Percentiles rank a stretch among this genome's conserved stretches.
These are phyloP conservation scores for Bothrops alternatus DNA, from an alignment of 2,797 vertebrate genomes.

Conservation along the genomic window DNA sequence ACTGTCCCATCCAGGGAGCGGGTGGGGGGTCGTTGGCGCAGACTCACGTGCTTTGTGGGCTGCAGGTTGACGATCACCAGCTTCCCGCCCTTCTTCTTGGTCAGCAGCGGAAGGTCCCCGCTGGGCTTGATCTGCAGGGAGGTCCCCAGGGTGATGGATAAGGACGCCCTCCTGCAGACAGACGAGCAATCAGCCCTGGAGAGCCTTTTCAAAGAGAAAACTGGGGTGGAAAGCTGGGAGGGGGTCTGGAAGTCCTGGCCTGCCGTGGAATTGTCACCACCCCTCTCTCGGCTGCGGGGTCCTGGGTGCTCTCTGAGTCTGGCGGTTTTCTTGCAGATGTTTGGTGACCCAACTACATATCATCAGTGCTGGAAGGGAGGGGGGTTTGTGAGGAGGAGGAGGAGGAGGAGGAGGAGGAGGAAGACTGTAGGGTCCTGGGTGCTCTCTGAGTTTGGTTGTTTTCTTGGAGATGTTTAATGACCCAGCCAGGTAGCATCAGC, in stretches of 20 bases:
- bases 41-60: conserved; percentile 91
- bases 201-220: too few species aligned
- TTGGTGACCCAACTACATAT: background rate
- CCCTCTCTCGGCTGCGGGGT: too few species aligned
- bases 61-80: conserved; percentile 93
- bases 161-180: conserved; percentile 81
- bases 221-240: background rate
- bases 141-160: conserved; percentile 90
- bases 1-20: accelerated
- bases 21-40: accelerated
- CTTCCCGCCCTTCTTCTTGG: conserved; percentile 91
- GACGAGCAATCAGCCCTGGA: background rate
- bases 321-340: background rate
- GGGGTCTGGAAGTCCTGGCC: background rate
- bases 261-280: too few species aligned
- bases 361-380: background rate
- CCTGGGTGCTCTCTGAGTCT: too few species aligned
- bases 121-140: conserved; percentile 97
- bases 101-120: conserved; percentile 89
- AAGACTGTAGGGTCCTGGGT: too few species aligned
- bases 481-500: too few species aligned
- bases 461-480: too few species aligned
- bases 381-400: too few species aligned
- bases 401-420: too few species aligned
- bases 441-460: too few species aligned